Base-by-base conservation (phyloP, 2,797 vertebrate species). In the Zalophus californianus region DNA sequence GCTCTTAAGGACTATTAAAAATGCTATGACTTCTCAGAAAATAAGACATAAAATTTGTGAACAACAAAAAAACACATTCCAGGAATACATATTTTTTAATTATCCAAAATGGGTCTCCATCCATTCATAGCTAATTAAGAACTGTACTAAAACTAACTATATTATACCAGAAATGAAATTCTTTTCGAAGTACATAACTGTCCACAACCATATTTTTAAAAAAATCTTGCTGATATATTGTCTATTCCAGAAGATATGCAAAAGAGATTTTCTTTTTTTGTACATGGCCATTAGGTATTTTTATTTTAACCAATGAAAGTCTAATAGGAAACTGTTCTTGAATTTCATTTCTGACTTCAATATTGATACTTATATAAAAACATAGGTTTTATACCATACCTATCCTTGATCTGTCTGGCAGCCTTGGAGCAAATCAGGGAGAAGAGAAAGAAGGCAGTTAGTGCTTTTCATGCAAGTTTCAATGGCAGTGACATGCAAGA, bases 371-470 rank as follows among this genome's bases (percentile, higher is more conserved):
- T 97, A 97, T 96, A 91, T 98, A 98, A 98, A 98, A 98, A 98
- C 62, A 94, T 64, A 97, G 98, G 98, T 97, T 98, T 98, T 95
- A 98, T 99, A 99, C 99, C 96, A 98, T 99, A 99, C 99, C 99
- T 99, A 99, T 99, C 99, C 98, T 99, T 99, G 99, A 99, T 99
- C 98, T 99, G 99, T 99, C 99, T 99, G 97, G 99, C 98, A 98
- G 99, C 99, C 99, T 99, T 99, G 98, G 98, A 97, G 98, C 98
- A 95, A 97, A 97, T 98, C 95, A 98, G 98, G 98, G 97, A 98
- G 98, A 98, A 98, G 98, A 98, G 97, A 98, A 97, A 99, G 98
- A 99, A 98, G 97, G 98, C 66, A 98, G 98, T 99, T 99, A 99
- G 99, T 99, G 98, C 97, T 98, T 98, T 97, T 98, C 99, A 99